Percentiles rank a stretch among this genome's conserved stretches.
Conservation (phyloP, 2,113 vertebrate species). For the Nematolebias whitei region DNA sequence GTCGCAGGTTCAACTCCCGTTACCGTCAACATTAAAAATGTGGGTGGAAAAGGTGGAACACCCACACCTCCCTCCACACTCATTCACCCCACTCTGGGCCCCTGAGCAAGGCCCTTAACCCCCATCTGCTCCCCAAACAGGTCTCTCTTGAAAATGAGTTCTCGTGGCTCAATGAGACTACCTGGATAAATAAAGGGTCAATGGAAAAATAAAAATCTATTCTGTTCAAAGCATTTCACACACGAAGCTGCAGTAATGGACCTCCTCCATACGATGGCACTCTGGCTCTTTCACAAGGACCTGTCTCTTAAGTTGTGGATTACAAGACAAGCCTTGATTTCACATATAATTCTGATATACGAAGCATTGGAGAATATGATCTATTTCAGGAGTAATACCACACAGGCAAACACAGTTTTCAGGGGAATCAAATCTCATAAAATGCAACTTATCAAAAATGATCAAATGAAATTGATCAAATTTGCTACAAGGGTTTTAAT, state of each 20-base stretch:
- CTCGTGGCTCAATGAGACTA: no score
- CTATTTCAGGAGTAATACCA: slow-evolving; percentile 66
- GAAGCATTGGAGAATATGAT: slow-evolving; percentile 61
- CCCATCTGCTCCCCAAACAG: no score
- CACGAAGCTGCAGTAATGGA: slow-evolving; percentile 12
- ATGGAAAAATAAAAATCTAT: no score
- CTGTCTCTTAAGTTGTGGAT: slow-evolving; percentile 7
- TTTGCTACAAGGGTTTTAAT: slow-evolving; percentile 69
- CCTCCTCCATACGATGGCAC: slow-evolving; percentile 65
- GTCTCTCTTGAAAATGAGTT: no score
- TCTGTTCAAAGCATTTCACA: neutral
- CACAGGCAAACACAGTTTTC: slow-evolving; percentile 58
- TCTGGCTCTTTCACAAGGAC: slow-evolving; percentile 46
- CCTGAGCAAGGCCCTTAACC: no score
- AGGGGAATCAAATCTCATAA: slow-evolving; percentile 56
- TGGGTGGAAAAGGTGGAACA: no score
- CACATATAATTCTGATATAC: slow-evolving; percentile 64
- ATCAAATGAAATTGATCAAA: slow-evolving; percentile 65
- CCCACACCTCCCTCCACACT: no score
- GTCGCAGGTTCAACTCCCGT: no score
- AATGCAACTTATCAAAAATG: slow-evolving; percentile 65
- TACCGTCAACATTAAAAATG: no score
- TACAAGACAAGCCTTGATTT: slow-evolving; percentile 59
- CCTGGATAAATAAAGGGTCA: no score
- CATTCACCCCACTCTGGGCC: no score